Base-by-base conservation (phyloP, 2,888 invertebrate genomes). In the Spilarctia lutea region DNA sequence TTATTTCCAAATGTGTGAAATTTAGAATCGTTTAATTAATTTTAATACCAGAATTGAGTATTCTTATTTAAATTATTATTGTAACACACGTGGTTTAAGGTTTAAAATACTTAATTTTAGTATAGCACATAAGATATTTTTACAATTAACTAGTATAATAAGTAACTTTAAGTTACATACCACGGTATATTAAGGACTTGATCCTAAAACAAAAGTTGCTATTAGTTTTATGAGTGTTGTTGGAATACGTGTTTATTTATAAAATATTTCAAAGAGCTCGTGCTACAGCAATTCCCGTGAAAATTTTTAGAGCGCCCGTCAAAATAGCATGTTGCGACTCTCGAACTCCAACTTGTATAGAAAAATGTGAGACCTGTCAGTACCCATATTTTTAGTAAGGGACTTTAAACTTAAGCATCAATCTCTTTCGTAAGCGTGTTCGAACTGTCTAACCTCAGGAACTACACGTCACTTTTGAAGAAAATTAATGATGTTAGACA, bases 111-210 rank as follows among this genome's bases (percentile, higher is more conserved):
- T 11, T 33, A 11, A 20, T 45, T n/a, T 35, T n/a, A 1, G 27
- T 42, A 8, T 20, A 45, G 20, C 24, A 52, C 27, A 11, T 48
- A 72, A 3, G n/a, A 39, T 67, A 20, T 68, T 30, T 20, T 27
- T 66, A 73, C 60, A 42, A 67, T 68, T n/a, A n/a, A n/a, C n/a
- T n/a, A n/a, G n/a, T n/a, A n/a, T n/a, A n/a, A n/a, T n/a, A n/a
- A n/a, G n/a, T n/a, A n/a, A n/a, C n/a, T n/a, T n/a, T n/a, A 69
- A 79, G 65, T 67, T 68, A 24, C 27, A 20, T 30, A 39, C 7
- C n/a, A 63, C 18, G 63, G 60, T 65, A 72, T 76, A 70, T 68
- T 72, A 73, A 73, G 73, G 68, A 20, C n/a, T 65, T 20, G 56
- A 67, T 68, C 63, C 56, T 35, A 35, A 56, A 52, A 45, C 56